Evolutionary conservation across 2,113 vertebrate genomes (phyloP).

Genomic region (Eclectus roratus): DNA sequence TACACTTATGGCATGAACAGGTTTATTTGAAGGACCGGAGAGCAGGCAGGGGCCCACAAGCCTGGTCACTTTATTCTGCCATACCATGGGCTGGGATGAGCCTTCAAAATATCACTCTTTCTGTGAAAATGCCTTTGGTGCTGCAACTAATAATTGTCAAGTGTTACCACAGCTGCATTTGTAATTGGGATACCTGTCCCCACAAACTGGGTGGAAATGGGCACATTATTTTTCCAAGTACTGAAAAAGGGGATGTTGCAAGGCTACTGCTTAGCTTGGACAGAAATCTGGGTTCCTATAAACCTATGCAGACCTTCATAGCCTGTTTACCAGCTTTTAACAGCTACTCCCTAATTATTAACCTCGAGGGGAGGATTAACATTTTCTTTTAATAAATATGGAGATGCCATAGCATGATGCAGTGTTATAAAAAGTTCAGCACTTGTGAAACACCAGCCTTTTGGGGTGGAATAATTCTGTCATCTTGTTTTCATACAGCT

Average conservation of each 20-base stretch:
- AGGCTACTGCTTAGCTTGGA: background rate
- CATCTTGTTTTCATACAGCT: constrained; percentile 33
- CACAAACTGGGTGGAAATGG: background rate
- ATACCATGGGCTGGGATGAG: background rate
- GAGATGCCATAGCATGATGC: background rate
- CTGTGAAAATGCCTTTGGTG: background rate
- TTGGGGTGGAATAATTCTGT: constrained; percentile 22
- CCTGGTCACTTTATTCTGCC: background rate
- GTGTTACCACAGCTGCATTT: background rate
- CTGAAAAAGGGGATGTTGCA: background rate
- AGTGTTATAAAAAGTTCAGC: background rate
- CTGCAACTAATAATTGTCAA: background rate
- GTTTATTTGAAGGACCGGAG: background rate
- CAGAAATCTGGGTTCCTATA: background rate
- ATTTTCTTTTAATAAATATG: constrained; percentile 11
- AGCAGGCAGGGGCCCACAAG: background rate
- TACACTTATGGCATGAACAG: background rate
- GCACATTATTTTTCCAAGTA: background rate
- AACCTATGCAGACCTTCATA: background rate
- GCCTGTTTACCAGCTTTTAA: background rate
- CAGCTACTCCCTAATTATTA: background rate
- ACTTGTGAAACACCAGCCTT: constrained; percentile 11
- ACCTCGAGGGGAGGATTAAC: background rate
- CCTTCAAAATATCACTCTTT: background rate
- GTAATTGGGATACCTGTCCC: background rate